Percentiles rank a stretch among this genome's conserved stretches.
Conservation (phyloP, 35 echinoderm and acorn worm genomes). For the Apostichopus parvimensis region DNA sequence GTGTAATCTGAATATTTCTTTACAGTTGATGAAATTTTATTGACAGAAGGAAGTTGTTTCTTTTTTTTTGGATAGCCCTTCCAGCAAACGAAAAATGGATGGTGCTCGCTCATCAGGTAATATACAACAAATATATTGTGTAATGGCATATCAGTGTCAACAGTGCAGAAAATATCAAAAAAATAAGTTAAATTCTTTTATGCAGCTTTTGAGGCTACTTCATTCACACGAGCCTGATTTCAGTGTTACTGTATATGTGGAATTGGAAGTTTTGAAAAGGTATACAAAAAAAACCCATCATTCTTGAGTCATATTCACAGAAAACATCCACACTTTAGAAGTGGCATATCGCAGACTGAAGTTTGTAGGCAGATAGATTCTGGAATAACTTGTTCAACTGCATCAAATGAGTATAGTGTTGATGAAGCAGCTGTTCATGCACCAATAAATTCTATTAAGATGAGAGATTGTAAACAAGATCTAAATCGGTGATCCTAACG, state of each 20-base stretch:
- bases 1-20: too few relatives aligned
- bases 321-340: conserved; percentile 23
- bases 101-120: background rate
- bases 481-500: background rate
- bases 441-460: background rate
- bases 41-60: too few relatives aligned
- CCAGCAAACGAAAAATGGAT: too few relatives aligned
- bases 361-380: background rate
- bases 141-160: background rate
- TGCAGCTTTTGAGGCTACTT: conserved; percentile 12
- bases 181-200: conserved; percentile 15
- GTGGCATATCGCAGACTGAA: background rate
- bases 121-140: background rate
- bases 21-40: too few relatives aligned
- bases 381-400: background rate
- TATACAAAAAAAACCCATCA: conserved; percentile 9
- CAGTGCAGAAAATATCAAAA: conserved; percentile 11
- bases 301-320: conserved; percentile 17
- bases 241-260: conserved; percentile 27
- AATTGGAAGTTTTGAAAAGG: conserved; percentile 13
- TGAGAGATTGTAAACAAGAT: background rate
- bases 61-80: too few relatives aligned
- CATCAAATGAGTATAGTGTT: background rate
- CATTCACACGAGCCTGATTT: conserved; percentile 25
- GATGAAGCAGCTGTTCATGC: background rate